Conservation (phyloP, 2,888 invertebrate genomes). For the Eristalinus sepulchralis region DNA sequence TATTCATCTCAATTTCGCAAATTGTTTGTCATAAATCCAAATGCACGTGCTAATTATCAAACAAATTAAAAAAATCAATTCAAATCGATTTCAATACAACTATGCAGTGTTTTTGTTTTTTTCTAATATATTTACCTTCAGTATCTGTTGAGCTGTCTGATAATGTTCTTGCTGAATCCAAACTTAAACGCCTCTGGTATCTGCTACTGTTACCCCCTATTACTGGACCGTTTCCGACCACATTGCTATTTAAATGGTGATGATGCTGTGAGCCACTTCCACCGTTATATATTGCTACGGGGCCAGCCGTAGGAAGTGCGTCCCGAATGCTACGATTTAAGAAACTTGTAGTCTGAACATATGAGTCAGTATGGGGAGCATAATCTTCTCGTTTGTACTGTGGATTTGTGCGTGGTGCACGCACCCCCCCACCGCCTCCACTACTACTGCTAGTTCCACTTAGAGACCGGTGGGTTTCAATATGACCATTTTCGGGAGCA, state of each 20-base stretch:
- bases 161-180: conserved; percentile 87
- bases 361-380: conserved; percentile 74
- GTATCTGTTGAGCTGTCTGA: conserved; percentile 87
- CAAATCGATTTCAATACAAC: no score
- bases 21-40: no score
- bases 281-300: conserved; percentile 74
- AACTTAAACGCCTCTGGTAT: conserved; percentile 84
- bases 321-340: conserved; percentile 65
- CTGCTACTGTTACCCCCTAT: conserved; percentile 72
- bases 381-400: conserved; percentile 79
- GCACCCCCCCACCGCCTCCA: conserved; percentile 80
- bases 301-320: conserved; percentile 62
- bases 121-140: conserved; percentile 78
- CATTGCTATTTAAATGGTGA: conserved; percentile 56
- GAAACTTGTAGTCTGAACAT: conserved; percentile 72
- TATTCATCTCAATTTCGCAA: no score
- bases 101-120: not conserved
- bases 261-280: conserved; percentile 55
- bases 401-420: conserved; percentile 84
- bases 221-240: conserved; percentile 27
- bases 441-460: conserved; percentile 81
- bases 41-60: no score
- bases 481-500: conserved; percentile 73
- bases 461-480: conserved; percentile 79
- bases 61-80: no score